Evolutionary conservation across 1,140 invertebrate genomes (phyloP).

Genomic region (Arion vulgaris): DNA sequence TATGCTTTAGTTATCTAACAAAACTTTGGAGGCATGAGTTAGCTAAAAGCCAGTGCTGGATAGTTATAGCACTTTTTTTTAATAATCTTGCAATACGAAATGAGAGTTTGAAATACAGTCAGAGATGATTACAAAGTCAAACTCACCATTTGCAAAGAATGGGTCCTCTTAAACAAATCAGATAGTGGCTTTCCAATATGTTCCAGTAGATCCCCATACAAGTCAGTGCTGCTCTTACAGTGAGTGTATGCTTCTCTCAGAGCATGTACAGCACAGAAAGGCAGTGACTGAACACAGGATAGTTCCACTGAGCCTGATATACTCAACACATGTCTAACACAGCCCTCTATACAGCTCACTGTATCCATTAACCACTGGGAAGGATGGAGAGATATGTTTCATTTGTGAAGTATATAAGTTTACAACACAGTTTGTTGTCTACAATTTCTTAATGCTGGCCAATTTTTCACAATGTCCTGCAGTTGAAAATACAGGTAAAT

Average conservation of each 20-base stretch:
- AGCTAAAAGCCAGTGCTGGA: no score
- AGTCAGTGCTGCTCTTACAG: slow-evolving; percentile 45
- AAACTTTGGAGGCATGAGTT: no score
- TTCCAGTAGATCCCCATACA: slow-evolving; percentile 56
- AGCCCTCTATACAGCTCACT: slow-evolving; percentile 3
- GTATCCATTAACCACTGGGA: slow-evolving; percentile 9
- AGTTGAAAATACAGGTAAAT: no score
- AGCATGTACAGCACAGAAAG: slow-evolving; percentile 41
- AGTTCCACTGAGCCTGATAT: background rate
- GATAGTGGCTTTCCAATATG: slow-evolving; percentile 54
- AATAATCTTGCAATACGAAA: no score
- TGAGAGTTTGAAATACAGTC: background rate
- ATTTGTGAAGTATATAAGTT: background rate
- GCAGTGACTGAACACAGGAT: slow-evolving; percentile 45
- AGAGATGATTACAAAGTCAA: background rate
- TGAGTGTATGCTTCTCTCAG: slow-evolving; percentile 49
- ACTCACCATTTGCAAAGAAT: slow-evolving; percentile 53
- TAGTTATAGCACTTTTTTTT: no score
- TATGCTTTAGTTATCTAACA: no score
- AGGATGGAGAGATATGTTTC: background rate
- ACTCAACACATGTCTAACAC: background rate
- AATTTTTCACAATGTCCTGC: no score
- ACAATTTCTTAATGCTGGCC: no score
- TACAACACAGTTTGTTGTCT: no score
- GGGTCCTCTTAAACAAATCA: slow-evolving; percentile 56